Percentiles rank a stretch among this genome's conserved stretches.
Evolutionary conservation across 1,140 invertebrate genomes (phyloP).

Genomic region (Zaprionus ornatus): DNA sequence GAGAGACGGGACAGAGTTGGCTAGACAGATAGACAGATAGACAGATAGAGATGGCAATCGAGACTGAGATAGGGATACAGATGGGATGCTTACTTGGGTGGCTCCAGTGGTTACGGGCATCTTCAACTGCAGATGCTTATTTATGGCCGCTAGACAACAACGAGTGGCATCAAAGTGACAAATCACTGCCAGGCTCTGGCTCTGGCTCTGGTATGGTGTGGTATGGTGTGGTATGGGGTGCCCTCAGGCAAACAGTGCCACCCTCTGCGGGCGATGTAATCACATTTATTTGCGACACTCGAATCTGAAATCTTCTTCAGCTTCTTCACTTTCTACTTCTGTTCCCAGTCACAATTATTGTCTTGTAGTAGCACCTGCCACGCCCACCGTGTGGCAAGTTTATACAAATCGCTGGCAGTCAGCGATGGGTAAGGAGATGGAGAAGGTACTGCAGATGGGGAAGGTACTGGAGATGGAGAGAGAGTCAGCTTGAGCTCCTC

Average conservation of each 20-base stretch:
- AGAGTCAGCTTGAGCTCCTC: slow-evolving; percentile 17
- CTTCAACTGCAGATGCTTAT: slow-evolving; percentile 62
- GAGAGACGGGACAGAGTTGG: neutral
- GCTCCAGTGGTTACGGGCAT: slow-evolving; percentile 15
- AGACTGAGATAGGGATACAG: slow-evolving; percentile 17
- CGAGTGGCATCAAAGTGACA: slow-evolving; percentile 61
- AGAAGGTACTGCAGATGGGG: neutral
- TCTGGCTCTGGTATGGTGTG: neutral
- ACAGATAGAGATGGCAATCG: neutral
- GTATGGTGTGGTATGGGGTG: neutral
- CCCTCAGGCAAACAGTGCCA: slow-evolving; percentile 15
- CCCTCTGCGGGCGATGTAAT: slow-evolving; percentile 56
- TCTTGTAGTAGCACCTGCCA: slow-evolving; percentile 54
- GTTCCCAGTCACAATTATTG: slow-evolving; percentile 65
- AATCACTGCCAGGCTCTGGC: slow-evolving; percentile 56
- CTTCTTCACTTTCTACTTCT: slow-evolving; percentile 1
- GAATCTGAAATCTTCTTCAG: slow-evolving; percentile 32
- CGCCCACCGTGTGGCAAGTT: slow-evolving; percentile 45
- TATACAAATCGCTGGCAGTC: slow-evolving; percentile 68
- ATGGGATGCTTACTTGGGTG: slow-evolving; percentile 10
- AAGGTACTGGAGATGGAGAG: neutral
- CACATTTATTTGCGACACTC: slow-evolving; percentile 78
- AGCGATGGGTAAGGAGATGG: neutral
- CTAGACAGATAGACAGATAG: neutral
- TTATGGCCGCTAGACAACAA: slow-evolving; percentile 51